Conservation (phyloP, 1,140 invertebrate genomes). For the Brachionus rubens region DNA sequence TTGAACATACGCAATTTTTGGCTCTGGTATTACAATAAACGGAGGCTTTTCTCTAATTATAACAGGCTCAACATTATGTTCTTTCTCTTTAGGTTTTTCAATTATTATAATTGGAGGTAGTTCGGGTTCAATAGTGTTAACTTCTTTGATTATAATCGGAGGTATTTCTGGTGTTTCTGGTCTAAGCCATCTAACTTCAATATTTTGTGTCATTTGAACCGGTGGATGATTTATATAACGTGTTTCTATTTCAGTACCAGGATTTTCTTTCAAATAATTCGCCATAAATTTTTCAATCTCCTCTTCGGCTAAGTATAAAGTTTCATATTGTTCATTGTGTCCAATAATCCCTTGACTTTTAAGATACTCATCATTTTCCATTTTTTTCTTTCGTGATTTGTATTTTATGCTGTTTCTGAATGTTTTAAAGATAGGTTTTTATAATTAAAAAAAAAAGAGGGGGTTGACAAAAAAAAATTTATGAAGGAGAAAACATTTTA, state of each 20-base stretch:
- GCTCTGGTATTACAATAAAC: conserved; percentile 34
- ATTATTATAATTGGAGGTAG: conserved; percentile 19
- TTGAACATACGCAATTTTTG: conserved; percentile 38
- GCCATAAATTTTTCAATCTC: conserved; percentile 43
- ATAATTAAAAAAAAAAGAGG: background rate
- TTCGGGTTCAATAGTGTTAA: background rate
- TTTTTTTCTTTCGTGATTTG: background rate
- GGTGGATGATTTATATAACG: conserved; percentile 29
- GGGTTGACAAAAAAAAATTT: background rate
- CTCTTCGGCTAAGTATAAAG: conserved; percentile 34
- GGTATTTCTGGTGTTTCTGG: conserved; percentile 43
- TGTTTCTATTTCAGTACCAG: conserved; percentile 31
- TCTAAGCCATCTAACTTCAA: conserved; percentile 39
- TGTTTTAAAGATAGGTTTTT: background rate
- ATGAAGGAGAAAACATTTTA: background rate
- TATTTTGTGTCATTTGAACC: conserved; percentile 25
- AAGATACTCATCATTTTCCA: conserved; percentile 11
- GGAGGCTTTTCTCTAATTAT: conserved; percentile 42
- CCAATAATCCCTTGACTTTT: conserved; percentile 13
- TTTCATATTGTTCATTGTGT: conserved; percentile 17
- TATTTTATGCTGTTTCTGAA: too few relatives aligned
- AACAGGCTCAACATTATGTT: background rate
- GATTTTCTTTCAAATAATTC: conserved; percentile 37
- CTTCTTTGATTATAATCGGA: conserved; percentile 43
- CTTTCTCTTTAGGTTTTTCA: background rate